Percentiles rank a stretch among this genome's conserved stretches.
These are phyloP conservation scores for Drosophila jambulina DNA, from an alignment of 1,140 invertebrate species.

Conservation along the genomic window DNA sequence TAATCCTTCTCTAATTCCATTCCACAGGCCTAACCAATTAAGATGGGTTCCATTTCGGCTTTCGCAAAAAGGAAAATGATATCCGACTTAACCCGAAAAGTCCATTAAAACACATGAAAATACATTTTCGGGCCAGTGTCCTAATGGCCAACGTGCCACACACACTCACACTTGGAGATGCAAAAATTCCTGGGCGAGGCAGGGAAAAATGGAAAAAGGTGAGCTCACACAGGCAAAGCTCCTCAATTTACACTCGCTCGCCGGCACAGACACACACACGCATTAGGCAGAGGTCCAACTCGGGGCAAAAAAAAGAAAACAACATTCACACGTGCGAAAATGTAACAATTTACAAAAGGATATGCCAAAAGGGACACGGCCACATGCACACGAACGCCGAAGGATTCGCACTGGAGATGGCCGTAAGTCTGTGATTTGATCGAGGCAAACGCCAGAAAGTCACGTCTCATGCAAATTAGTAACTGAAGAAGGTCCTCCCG, in stretches of 20 bases:
- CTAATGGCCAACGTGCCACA: constrained; percentile 61
- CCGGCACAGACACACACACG: constrained; percentile 19
- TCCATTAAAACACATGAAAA: constrained; percentile 78
- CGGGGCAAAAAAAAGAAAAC: constrained; percentile 17
- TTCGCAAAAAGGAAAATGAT: constrained; percentile 49
- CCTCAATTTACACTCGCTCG: constrained; percentile 64
- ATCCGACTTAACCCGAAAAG: constrained; percentile 66
- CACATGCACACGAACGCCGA: constrained; percentile 15
- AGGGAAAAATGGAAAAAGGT: constrained; percentile 60
- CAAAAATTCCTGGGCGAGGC: constrained; percentile 41
- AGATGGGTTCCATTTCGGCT: constrained; percentile 49
- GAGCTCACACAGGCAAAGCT: constrained; percentile 47
- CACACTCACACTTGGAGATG: constrained; percentile 33
- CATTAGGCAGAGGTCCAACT: constrained; percentile 33
- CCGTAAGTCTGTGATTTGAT: constrained; percentile 51
- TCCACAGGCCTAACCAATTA: constrained; percentile 46
- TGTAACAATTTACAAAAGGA: constrained; percentile 77
- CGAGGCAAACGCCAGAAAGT: constrained; percentile 42
- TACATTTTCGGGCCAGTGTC: constrained; percentile 59
- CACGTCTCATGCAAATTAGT: constrained; percentile 52
- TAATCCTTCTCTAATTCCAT: constrained; percentile 34
- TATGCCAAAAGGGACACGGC: constrained; percentile 50
- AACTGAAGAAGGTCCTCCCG: constrained; percentile 35
- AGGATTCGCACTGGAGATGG: constrained; percentile 41
- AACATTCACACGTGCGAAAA: constrained; percentile 72